These are phyloP conservation scores for Leptinotarsa rubiginosa DNA, from an alignment of 2,888 invertebrate species.

Conservation along the genomic window DNA sequence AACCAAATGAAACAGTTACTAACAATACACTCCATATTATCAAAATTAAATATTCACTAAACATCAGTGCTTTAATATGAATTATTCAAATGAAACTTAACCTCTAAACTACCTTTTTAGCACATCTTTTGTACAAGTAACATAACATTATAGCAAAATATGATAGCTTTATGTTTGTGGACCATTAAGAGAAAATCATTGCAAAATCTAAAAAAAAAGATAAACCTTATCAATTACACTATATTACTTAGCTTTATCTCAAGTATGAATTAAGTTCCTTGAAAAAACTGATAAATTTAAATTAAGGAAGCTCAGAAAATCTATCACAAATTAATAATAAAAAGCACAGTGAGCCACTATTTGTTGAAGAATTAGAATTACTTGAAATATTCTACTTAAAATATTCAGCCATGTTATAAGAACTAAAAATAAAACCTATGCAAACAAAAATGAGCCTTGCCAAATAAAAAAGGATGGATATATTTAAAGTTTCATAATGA, in stretches of 20 bases:
- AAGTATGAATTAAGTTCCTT: conserved; percentile 1
- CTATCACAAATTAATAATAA: not conserved
- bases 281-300: not conserved
- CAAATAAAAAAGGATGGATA: conserved; percentile 28
- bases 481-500: conserved; percentile 13
- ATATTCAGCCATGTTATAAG: conserved; percentile 35
- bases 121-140: conserved; percentile 29
- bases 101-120: conserved; percentile 35
- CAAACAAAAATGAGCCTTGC: conserved; percentile 40
- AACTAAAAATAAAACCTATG: conserved; percentile 45
- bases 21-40: conserved; percentile 55
- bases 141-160: conserved; percentile 30
- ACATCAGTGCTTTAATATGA: conserved; percentile 14
- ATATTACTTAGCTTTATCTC: not conserved
- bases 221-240: not conserved
- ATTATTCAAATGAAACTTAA: conserved; percentile 21
- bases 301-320: not conserved
- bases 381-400: not conserved
- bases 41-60: conserved; percentile 43
- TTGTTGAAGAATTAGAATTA: not conserved
- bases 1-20: conserved; percentile 56
- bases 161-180: not conserved
- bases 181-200: not conserved
- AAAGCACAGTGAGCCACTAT: not conserved
- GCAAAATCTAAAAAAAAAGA: conserved; percentile 1